Evolutionary conservation across 2,888 invertebrate species (phyloP), one percentile per base, ranked within the genome.

Genomic region (Steinernema scapterisci): DNA sequence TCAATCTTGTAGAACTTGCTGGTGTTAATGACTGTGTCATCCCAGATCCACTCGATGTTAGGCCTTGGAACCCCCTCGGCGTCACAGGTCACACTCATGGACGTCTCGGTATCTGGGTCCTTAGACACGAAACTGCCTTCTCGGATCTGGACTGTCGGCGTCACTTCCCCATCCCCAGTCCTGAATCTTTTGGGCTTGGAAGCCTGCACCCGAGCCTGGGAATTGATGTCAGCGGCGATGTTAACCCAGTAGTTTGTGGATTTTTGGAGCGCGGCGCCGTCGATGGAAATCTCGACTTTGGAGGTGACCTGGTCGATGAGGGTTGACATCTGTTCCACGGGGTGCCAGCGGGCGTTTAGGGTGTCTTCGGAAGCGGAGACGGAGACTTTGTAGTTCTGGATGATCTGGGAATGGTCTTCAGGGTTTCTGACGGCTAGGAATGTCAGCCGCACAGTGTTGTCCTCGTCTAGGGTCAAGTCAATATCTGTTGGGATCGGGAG

Each of bases 401-500:
- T 72, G 16, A 78, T 77, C 27, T 78, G 80, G 43, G 82, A 77
- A 54, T 79, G 78, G 71, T 82, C 82, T 52, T 81, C 79, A 19
- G 80, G 81, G 72, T 81, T 77, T 23, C 79, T 43, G 0, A 81
- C 82, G 0, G 82, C 81, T 27, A 56, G 75, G 76, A 81, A 82
- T 11, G 51, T 70, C 43, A 82, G 75, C 23, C 76, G 74, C 16
- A 81, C 76, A 13, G 79, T 78, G 63, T 82, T 82, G 48, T 81
- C 81, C 0, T 81, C 80, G 0, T 73, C 54, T 13, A 82, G 75
- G 51, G 73, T 71, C 0, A 78, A 76, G n/a, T 76, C 70, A 6
- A 82, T 70, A 71, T 82, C 82, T 0, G 82, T 82, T 11, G 82
- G 81, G 48, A 82, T 80, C 2, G 82, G 82, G 0, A 82, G 75